Base-by-base conservation (phyloP, 2,888 invertebrate genomes). In the Dryomyza anilis region DNA sequence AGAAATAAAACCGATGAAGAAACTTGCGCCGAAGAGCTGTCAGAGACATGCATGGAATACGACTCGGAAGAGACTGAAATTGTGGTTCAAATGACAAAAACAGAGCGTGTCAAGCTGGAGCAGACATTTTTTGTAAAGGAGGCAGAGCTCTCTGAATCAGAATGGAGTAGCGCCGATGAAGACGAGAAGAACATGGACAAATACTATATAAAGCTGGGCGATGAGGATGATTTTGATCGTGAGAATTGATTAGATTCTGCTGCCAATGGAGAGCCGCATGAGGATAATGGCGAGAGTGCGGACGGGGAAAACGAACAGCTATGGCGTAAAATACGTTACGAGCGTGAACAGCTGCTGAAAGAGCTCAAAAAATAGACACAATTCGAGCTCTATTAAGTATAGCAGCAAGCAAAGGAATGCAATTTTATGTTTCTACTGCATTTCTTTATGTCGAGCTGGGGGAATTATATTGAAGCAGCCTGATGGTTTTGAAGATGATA, bases 61-160 rank as follows among this genome's bases (percentile, higher is more conserved):
- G 93, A 94, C 80, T 94, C 93, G 0, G 93, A 94, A 79, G 94
- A 94, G 82, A 93, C 94, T 82, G 93, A 94, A 86, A 87, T 84
- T 61, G 70, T 81, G n/a, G 79, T 80, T 2, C 69, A 79, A 72
- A 75, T 81, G 77, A 80, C 78, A 1, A 79, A 79, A 62, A 76
- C 76, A 27, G 81, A 80, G 46, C 73, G 80, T 71, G 63, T 78
- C 72, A 76, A 80, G 33, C 87, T 87, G 58, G 86, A 86, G 0
- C 82, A 85, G 1, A 91, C 92, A 58, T 97, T 94, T 85, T 86
- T 96, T 61, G 96, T 97, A 71, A 87, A 90, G 43, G 96, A 97
- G 83, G 96, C 96, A 0, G 96, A 96, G 76, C 83, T 97, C 33
- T 94, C 95, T 0, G 96, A 95, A 76, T 94, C 93, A 2, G 95